Evolutionary conservation across 2,113 vertebrate genomes (phyloP), one percentile per base, ranked within the genome.

Genomic region (Gasterosteus aculeatus): DNA sequence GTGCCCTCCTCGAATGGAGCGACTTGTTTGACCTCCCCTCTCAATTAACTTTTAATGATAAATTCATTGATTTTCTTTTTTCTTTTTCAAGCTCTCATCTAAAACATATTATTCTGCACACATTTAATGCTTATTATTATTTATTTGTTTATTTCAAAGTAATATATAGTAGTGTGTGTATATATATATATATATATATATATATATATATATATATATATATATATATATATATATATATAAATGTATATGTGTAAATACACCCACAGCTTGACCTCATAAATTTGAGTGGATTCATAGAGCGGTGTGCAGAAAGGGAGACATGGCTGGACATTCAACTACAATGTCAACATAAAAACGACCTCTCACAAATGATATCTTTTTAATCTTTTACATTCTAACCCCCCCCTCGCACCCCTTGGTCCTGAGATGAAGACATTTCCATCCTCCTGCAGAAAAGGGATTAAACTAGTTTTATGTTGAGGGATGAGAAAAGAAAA

Each of bases 41-140:
- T 93, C 92, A 92, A 92, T 94, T 93, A 91, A 92, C 88, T 92
- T 90, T 92, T 88, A 93, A 93, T 90, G 87, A 93, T 88, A 81
- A 86, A 90, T 91, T 86, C 78, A 92, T 92, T 86, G 73, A 85
- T 81, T 56, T 81, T 66, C 16, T 42, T 67, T 53, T 3, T 38
- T 66, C 22, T 61, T 61, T 22, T 22, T 18, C 44, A 61, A 33
- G 53, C 49, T 58, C 39, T 63, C 44, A 68, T 70, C 9, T 60
- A 57, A 79, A 69, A 10, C 64, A 2, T 38, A 61, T 49, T 51
- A 22, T 71, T 75, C 10, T 60, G n/a, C 41, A 35, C 60, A 29
- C 10, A 41, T 77, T 51, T 49, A 29, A 33, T 58, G 29, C 33
- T 54, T 0, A 49, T 22, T 71, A 19, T 41, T 10, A 60, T 62